Evolutionary conservation across 1,140 invertebrate species (phyloP), one percentile per base, ranked within the genome.

Genomic region (Psilanteris sp.): DNA sequence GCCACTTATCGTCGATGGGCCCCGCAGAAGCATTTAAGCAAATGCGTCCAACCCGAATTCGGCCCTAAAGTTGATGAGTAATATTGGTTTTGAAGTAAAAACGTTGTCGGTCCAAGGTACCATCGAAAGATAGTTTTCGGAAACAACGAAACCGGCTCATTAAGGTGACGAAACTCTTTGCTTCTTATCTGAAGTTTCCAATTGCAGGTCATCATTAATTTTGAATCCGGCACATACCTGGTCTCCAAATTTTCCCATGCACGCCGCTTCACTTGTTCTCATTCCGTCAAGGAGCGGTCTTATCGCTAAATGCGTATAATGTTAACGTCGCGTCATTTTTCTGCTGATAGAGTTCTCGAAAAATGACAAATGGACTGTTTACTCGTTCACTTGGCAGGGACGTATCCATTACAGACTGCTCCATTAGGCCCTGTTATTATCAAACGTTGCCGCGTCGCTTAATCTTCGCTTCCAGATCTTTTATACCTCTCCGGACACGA

Each of bases 321-420:
- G 13, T 41, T 26, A 14, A 36, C 29, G 13, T 7, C 5, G 6
- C 4, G 14, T 14, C 22, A 9, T 37, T 71, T 62, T 64, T 50
- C 41, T 41, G 26, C 15, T 15, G 52, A 50, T 64, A 9, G 15
- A 15, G 20, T 29, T 10, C n/a, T 27, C 22, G 15, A 44, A 61
- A 71, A 77, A 79, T 82, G 81, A 82, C 73, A 78, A 82, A 82
- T 82, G 76, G 72, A 79, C 62, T 82, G 77, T 82, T 82, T 82
- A 80, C 72, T 41, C 48, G 36, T 74, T 62, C 76, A 32, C 52
- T 52, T 57, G 71, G 62, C 73, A 75, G 16, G 43, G 36, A 48
- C 9, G 24, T 77, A 73, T 78, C 73, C 52, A 75, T 77, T 81
- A 80, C 44, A 52, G 46, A 37, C 62, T 37, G 36, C 34, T 75